Base-by-base conservation (phyloP, 2,113 vertebrate species). In the Istiophorus platypterus region DNA sequence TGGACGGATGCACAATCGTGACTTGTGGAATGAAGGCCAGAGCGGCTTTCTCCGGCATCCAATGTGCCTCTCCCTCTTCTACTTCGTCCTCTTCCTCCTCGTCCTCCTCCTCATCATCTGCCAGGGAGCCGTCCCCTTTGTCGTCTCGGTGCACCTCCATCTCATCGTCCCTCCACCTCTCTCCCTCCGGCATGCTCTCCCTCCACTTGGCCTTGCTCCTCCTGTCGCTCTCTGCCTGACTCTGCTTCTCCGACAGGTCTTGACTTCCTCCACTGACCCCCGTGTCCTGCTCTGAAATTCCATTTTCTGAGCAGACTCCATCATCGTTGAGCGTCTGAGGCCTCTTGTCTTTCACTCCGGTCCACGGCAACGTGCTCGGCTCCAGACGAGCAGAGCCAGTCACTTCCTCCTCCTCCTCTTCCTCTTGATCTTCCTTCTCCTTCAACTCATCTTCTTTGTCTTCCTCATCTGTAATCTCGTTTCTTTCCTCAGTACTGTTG, bases 1-100 rank as follows among this genome's bases (percentile, higher is more conserved):
- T 39, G 41, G 79, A 78, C 20, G 49, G 90, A 62, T 51, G 62
- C 67, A 92, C 68, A 1, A 93, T 92, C 0, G 37, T 92, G 45
- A 94, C 93, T 14, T 74, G 57, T 66, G 96, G 96, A 51, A 95
- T 94, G 0, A 95, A 95, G 64, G 93, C 73, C 0, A 92, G 90
- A 39, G 91, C 56, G 0, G 70, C 68, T 84, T 90, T 90, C 85
- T 90, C 72, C 0, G 95, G 89, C 34, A 93, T 69, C 82, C 87
- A 92, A 0, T 70, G 29, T 0, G 20, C 26, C 34, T 78, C 6
- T 18, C 5, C 42, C 15, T 66, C 79, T 0, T 79, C 81, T 0
- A 70, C 78, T 0, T 87, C 80, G 1, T n/a, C 51, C 3, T 52
- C 52, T 0, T n/a, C 51, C 3, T 52, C 52, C 0, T 89, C 86